phyloP scores from a whole-genome alignment of 2,888 invertebrate genomes.

The Catocala nupta region DNA sequence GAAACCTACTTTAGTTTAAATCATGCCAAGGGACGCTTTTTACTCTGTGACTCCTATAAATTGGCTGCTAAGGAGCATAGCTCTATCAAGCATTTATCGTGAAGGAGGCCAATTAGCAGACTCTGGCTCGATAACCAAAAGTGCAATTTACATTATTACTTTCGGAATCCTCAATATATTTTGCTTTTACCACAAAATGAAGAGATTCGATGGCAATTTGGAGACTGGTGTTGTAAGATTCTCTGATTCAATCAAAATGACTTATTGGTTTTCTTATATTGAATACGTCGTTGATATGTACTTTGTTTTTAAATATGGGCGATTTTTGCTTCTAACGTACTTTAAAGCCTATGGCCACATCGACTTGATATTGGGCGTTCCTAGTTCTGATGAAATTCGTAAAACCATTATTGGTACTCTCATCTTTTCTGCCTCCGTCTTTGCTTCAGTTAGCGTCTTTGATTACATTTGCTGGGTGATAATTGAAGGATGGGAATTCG shows the following conservation, averaged over 20 bases:
- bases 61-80: slow-evolving; percentile 22
- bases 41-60: slow-evolving; percentile 27
- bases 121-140: slow-evolving; percentile 18
- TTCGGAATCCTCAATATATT: slow-evolving; percentile 30
- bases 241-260: slow-evolving; percentile 14
- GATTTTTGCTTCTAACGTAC: slow-evolving; percentile 34
- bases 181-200: slow-evolving; percentile 25
- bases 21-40: slow-evolving; percentile 25
- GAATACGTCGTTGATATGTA: slow-evolving; percentile 25
- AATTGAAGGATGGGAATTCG: slow-evolving; percentile 24
- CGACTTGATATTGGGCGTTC: slow-evolving; percentile 44
- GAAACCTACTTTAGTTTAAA: not conserved
- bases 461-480: slow-evolving; percentile 36
- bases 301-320: slow-evolving; percentile 43
- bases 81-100: slow-evolving; percentile 26
- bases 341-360: slow-evolving; percentile 41
- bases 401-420: slow-evolving; percentile 20
- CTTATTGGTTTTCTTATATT: not conserved
- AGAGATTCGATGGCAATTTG: slow-evolving; percentile 6
- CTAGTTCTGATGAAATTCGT: slow-evolving; percentile 41
- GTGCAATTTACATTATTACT: slow-evolving; percentile 3
- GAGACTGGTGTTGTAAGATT: slow-evolving; percentile 26
- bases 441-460: slow-evolving; percentile 2
- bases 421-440: slow-evolving; percentile 14
- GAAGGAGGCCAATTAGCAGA: slow-evolving; percentile 16